Evolutionary conservation across 1,140 invertebrate genomes (phyloP).

Genomic region (Dermatophagoides farinae): DNA sequence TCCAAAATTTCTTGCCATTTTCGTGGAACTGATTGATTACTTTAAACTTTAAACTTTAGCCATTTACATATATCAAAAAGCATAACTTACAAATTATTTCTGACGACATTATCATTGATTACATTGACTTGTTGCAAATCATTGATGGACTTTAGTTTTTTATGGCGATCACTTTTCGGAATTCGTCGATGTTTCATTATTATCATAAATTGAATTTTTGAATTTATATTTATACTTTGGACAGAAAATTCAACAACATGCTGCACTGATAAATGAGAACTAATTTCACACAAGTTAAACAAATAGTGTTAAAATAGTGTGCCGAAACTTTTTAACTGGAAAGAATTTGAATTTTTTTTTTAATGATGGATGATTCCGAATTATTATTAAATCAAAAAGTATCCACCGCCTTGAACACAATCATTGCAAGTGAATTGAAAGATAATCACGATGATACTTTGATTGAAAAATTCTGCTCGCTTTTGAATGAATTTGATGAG

Average conservation of each 20-base stretch:
- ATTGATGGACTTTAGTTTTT: background rate
- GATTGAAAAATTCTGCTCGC: conserved; percentile 5
- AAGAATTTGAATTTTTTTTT: background rate
- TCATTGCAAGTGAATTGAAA: background rate
- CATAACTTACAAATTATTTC: background rate
- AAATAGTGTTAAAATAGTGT: no score
- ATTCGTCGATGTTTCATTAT: background rate
- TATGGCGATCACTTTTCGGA: background rate
- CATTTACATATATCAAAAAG: background rate
- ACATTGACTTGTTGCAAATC: background rate
- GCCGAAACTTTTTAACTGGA: background rate
- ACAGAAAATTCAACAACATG: background rate
- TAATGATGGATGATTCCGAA: background rate
- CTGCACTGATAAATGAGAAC: no score
- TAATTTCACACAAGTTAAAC: no score
- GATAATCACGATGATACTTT: conserved; percentile 3
- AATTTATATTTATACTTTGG: background rate
- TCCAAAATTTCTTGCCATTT: background rate
- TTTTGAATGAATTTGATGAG: background rate
- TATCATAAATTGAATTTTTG: background rate
- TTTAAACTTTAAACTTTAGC: background rate
- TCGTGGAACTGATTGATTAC: background rate
- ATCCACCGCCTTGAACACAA: background rate
- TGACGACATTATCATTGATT: background rate
- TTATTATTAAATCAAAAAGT: background rate